Percentiles rank a stretch among this genome's conserved stretches.
Conservation (phyloP, 30 jellyfish, hydroid and myxozoan genomes). For the Clytia hemisphaerica region DNA sequence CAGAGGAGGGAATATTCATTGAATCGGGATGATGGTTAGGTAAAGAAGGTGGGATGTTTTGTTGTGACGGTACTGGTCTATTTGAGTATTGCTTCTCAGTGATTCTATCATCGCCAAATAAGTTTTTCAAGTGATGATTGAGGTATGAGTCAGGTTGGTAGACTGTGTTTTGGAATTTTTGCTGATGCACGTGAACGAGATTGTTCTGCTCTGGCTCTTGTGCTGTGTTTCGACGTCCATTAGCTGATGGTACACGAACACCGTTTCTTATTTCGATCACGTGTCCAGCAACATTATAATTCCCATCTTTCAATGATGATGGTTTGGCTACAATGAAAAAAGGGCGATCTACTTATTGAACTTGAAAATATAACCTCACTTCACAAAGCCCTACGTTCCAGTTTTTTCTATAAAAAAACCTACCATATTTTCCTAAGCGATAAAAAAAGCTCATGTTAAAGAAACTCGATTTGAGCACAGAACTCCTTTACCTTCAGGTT, state of each 20-base stretch:
- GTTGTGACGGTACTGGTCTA: no score
- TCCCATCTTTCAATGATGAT: slow-evolving; percentile 76
- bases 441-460: not conserved
- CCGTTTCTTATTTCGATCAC: slow-evolving; percentile 84
- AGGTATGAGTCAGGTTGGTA: slow-evolving; percentile 47
- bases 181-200: slow-evolving; percentile 1
- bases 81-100: no score
- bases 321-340: no score
- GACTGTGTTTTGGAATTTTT: slow-evolving; percentile 13
- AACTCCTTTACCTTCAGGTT: not conserved
- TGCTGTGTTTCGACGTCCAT: not conserved
- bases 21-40: no score
- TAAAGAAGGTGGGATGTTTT: no score
- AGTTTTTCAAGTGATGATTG: slow-evolving; percentile 31
- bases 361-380: no score
- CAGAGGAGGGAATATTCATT: no score
- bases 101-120: slow-evolving; percentile 22
- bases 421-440: no score
- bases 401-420: no score
- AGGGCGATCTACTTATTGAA: no score
- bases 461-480: not conserved
- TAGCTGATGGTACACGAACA: slow-evolving; percentile 36
- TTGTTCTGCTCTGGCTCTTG: slow-evolving; percentile 22
- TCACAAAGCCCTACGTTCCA: no score
- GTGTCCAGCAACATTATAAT: slow-evolving; percentile 70